Conservation (phyloP, 2,113 vertebrate species). For the Catagonus wagneri region DNA sequence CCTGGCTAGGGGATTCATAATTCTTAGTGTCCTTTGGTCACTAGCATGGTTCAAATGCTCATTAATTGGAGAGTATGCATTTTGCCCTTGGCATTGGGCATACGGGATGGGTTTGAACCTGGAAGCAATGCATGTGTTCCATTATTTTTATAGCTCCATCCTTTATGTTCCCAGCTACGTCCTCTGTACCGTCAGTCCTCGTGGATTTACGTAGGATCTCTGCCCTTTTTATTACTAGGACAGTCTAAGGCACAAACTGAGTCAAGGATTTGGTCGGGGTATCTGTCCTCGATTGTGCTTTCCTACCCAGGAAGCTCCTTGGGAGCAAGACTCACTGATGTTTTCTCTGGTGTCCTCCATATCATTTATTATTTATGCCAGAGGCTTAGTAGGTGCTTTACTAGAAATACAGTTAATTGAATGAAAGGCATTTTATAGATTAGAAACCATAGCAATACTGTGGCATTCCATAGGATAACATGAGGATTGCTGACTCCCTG, state of each 20-base stretch:
- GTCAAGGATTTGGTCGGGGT: neutral
- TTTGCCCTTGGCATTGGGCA: neutral
- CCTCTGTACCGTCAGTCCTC: neutral
- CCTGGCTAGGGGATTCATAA: neutral
- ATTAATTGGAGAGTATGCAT: neutral
- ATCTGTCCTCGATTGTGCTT: neutral
- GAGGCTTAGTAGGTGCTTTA: neutral
- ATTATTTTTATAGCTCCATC: neutral
- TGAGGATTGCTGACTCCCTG: neutral
- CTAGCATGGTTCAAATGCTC: neutral
- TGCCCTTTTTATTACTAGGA: constrained; percentile 4
- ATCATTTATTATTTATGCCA: constrained; percentile 10
- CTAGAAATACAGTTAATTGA: neutral
- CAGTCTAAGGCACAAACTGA: neutral
- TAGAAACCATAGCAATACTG: neutral
- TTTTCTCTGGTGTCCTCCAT: neutral
- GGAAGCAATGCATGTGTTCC: neutral
- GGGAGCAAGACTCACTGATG: neutral
- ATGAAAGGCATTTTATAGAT: neutral
- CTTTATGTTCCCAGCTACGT: neutral
- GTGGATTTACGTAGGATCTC: neutral
- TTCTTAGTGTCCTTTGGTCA: neutral
- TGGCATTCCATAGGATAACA: neutral
- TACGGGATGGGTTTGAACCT: neutral
- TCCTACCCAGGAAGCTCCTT: neutral